Conservation (phyloP, 1,140 invertebrate genomes). For the Drosophila paulistorum region DNA sequence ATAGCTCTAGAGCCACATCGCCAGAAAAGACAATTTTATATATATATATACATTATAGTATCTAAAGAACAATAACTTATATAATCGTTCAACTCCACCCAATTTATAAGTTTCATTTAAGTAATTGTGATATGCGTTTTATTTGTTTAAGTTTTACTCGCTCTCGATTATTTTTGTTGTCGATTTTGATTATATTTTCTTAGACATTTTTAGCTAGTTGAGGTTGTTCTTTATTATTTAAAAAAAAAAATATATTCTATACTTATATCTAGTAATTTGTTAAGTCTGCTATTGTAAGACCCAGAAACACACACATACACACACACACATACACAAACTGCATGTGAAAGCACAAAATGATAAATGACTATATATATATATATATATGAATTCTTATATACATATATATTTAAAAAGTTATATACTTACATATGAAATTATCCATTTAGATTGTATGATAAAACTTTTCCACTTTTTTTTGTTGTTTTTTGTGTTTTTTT, state of each 20-base stretch:
- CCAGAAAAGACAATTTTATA: slow-evolving; percentile 25
- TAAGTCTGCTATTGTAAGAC: slow-evolving; percentile 60
- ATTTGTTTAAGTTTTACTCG: slow-evolving; percentile 51
- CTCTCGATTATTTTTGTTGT: slow-evolving; percentile 22
- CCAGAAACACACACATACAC: slow-evolving; percentile 17
- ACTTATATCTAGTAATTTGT: slow-evolving; percentile 36
- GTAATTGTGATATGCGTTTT: slow-evolving; percentile 47
- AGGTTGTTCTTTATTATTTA: slow-evolving; percentile 22
- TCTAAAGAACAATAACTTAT: slow-evolving; percentile 36
- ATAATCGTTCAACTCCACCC: slow-evolving; percentile 75
- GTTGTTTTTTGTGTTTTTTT: no score
- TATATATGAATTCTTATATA: slow-evolving; percentile 35
- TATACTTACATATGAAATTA: slow-evolving; percentile 39
- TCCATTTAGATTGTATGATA: slow-evolving; percentile 18
- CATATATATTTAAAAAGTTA: slow-evolving; percentile 27
- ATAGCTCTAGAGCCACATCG: slow-evolving; percentile 54
- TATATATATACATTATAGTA: slow-evolving; percentile 15
- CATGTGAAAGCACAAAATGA: slow-evolving; percentile 61
- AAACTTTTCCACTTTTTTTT: slow-evolving; percentile 18
- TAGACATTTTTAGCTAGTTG: slow-evolving; percentile 2
- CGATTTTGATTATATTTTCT: slow-evolving; percentile 2
- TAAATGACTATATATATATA: slow-evolving; percentile 45
- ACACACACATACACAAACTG: slow-evolving; percentile 35
- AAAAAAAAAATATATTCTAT: slow-evolving; percentile 28
- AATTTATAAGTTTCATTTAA: slow-evolving; percentile 78